Conservation (phyloP, 2,888 invertebrate genomes). For the Sphaerophoria taeniata region DNA sequence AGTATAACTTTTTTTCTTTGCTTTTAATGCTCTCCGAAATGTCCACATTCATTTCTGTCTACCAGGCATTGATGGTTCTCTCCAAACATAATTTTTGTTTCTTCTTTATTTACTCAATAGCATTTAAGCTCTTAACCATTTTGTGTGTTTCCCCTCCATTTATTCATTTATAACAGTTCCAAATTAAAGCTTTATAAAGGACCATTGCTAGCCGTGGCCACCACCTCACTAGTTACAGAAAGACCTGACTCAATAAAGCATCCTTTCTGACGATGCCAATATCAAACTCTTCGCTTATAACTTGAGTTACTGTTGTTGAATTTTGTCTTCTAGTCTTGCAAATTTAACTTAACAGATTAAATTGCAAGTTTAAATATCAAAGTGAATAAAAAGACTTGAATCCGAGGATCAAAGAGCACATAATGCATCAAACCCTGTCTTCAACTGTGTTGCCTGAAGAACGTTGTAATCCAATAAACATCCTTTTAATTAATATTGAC, state of each 20-base stretch:
- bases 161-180: constrained; percentile 25
- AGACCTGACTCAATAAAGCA: constrained; percentile 59
- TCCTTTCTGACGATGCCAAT: background rate
- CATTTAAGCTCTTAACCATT: constrained; percentile 17
- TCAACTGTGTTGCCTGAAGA: constrained; percentile 30
- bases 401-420: background rate
- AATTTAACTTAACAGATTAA: constrained; percentile 45
- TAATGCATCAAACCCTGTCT: constrained; percentile 37
- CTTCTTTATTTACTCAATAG: background rate
- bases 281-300: too few relatives aligned
- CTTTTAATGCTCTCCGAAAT: background rate
- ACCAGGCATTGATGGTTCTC: constrained; percentile 12
- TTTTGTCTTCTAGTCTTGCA: background rate
- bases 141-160: constrained; percentile 1
- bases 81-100: background rate
- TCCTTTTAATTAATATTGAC: constrained; percentile 72
- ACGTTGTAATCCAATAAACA: constrained; percentile 69
- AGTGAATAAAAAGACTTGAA: background rate
- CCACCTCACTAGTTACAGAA: constrained; percentile 53
- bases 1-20: background rate
- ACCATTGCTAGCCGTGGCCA: background rate
- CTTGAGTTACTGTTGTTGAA: background rate
- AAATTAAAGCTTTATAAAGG: constrained; percentile 35
- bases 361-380: constrained; percentile 29
- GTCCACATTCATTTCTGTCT: constrained; percentile 2